Evolutionary conservation across 2,888 invertebrate genomes (phyloP), one percentile per base, ranked within the genome.

Genomic region (Caenorhabditis sp.): DNA sequence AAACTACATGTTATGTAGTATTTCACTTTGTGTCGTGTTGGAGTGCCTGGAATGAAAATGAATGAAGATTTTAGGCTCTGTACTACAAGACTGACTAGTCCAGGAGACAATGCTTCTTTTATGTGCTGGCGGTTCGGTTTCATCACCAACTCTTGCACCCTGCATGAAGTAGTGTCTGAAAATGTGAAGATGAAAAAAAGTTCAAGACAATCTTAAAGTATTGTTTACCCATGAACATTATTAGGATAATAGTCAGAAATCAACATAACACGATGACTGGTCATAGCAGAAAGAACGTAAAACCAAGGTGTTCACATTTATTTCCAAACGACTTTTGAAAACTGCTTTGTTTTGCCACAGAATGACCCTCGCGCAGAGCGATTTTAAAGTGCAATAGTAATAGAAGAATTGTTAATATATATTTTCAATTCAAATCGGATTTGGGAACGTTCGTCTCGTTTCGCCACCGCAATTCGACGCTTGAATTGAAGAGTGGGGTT

Each of bases 71-170:
- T 51, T 11, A 5, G 9, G 32, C 0, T 35, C 20, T 26, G n/a
- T 26, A 40, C 9, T 26, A 20, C 24, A 22, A n/a, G n/a, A 55
- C 71, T 68, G 3, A 82, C 82, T 77, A 35, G 67, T 68, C 82
- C 82, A 82, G 20, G 82, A 82, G 3, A 72, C 53, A 28, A 78
- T 74, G 55, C 82, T 82, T 28, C 55, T 37, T 58, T 82, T 82
- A 15, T 65, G 67, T 13, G 65, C 60, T 56, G 71, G 62, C 26
- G 62, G 53, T 68, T 72, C 72, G 20, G 70, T 62, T 71, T 67
- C 77, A 72, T 82, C 82, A 37, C 82, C 72, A 53, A 82, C 82
- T 82, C 44, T 82, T 50, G 77, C 77, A 53, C 62, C 64, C 62
- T 56, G 51, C 82, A 82, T 82, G 67, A 72, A 82, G 67, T 80